Evolutionary conservation across 2,888 invertebrate species (phyloP).

Genomic region (Oxycera nigricornis): DNA sequence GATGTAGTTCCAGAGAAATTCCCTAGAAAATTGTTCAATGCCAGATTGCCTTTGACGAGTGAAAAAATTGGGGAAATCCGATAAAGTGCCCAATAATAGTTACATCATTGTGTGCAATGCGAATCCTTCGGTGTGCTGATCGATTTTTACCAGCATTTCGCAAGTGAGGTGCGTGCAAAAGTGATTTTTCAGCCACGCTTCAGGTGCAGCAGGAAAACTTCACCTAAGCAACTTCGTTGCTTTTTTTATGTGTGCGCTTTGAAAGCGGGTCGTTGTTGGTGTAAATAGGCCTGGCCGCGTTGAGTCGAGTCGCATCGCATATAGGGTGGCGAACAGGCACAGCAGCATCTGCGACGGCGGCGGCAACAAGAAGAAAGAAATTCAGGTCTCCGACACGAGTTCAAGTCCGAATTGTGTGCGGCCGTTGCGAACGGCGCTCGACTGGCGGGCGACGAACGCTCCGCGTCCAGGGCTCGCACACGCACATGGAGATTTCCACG

Average conservation of each 20-base stretch:
- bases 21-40: constrained; percentile 7
- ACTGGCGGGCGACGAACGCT: constrained; percentile 12
- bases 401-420: constrained; percentile 19
- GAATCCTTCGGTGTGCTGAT: neutral
- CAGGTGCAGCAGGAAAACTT: constrained; percentile 9
- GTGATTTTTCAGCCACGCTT: constrained; percentile 13
- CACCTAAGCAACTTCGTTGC: constrained; percentile 12
- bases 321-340: constrained; percentile 18
- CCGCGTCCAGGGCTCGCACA: neutral
- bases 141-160: neutral
- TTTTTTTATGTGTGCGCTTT: constrained; percentile 21
- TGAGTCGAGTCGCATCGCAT: neutral
- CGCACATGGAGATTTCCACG: constrained; percentile 8
- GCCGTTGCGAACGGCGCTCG: constrained; percentile 23
- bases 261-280: constrained; percentile 31
- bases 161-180: neutral
- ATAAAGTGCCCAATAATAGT: neutral
- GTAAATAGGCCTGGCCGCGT: constrained; percentile 11
- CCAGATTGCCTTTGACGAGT: constrained; percentile 4
- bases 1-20: constrained; percentile 31
- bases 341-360: no score
- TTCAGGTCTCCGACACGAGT: constrained; percentile 15
- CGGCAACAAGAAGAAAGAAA: constrained; percentile 30
- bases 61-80: constrained; percentile 10
- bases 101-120: neutral